These are phyloP conservation scores for Corynorhinus townsendii DNA, from an alignment of 2,113 vertebrate species.

Conservation along the genomic window DNA sequence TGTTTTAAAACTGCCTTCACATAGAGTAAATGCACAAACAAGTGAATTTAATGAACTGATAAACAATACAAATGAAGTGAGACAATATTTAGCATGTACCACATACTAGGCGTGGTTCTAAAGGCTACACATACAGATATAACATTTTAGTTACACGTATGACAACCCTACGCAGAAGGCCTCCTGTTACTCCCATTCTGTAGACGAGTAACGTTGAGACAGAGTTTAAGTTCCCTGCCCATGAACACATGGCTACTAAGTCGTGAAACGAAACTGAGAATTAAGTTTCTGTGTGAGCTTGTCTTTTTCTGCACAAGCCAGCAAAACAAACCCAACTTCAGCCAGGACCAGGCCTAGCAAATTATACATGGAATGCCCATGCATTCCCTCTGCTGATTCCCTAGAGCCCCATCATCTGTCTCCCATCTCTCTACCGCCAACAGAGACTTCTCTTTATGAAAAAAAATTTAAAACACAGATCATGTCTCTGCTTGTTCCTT, in stretches of 20 bases:
- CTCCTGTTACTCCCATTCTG: not conserved
- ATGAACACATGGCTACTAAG: not conserved
- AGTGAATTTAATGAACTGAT: not conserved
- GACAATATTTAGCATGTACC: not conserved
- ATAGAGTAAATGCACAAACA: not conserved
- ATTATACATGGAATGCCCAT: not conserved
- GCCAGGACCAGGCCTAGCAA: not conserved
- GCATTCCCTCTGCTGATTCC: not conserved
- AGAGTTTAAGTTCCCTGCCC: not conserved
- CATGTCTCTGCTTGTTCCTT: not conserved
- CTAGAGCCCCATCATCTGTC: not conserved
- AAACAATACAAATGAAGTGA: not conserved
- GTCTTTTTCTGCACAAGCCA: not conserved
- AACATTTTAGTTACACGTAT: not conserved
- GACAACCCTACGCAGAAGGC: not conserved
- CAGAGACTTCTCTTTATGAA: not conserved
- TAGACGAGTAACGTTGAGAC: not conserved
- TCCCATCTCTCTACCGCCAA: not conserved
- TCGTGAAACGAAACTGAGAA: not conserved
- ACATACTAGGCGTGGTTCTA: not conserved
- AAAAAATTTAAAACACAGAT: slow-evolving; percentile 29
- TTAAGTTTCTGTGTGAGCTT: not conserved
- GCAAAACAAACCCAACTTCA: not conserved
- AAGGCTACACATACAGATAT: fast-evolving
- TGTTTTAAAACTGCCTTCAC: not conserved